Evolutionary conservation across 2,797 vertebrate genomes (phyloP).

Genomic region (Falco rusticolus): DNA sequence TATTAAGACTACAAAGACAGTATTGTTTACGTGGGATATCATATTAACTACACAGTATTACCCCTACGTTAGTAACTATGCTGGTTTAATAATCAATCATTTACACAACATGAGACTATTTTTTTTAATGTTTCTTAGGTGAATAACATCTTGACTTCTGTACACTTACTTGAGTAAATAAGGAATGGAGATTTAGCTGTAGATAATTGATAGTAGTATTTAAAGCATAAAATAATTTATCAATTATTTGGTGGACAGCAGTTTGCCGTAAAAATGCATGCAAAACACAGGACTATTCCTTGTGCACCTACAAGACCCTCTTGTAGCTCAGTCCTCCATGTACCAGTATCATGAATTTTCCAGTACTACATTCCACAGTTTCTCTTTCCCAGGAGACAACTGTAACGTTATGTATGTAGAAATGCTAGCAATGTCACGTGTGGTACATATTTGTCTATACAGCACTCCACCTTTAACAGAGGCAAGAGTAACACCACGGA

Average conservation of each 20-base stretch:
- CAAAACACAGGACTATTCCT: neutral
- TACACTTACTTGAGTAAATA: neutral
- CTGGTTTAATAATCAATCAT: neutral
- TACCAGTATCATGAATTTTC: neutral
- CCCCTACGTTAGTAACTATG: neutral
- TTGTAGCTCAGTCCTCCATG: neutral
- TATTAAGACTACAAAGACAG: constrained; percentile 9
- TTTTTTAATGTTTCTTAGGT: neutral
- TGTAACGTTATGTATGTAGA: neutral
- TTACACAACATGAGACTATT: neutral
- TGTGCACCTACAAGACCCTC: neutral
- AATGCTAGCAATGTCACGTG: neutral
- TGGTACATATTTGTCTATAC: neutral
- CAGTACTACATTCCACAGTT: neutral
- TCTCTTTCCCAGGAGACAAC: neutral
- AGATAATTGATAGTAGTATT: neutral
- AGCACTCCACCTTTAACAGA: neutral
- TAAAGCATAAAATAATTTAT: neutral
- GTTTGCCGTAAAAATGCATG: neutral
- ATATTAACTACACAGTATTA: neutral
- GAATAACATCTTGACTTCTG: neutral
- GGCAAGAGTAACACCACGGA: neutral
- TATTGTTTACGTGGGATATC: neutral
- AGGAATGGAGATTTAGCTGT: neutral
- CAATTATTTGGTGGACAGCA: neutral